Base-by-base conservation (phyloP, 2,113 vertebrate genomes). In the Columbina picui region DNA sequence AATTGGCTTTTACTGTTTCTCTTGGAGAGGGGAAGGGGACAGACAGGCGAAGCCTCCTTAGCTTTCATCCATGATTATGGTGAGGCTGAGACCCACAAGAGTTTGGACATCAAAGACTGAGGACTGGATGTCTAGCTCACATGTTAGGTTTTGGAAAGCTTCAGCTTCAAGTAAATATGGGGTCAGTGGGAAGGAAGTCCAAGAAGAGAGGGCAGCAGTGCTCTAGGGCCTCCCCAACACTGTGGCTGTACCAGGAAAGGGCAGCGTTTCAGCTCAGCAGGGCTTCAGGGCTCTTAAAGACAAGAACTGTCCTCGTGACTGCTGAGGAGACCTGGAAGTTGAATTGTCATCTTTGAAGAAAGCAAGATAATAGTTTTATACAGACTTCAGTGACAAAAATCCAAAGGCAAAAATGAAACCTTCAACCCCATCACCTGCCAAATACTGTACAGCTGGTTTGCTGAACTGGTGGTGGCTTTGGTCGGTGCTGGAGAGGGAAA, bases 381-480 rank as follows among this genome's bases (percentile, higher is more conserved):
- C 25, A 55, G 63, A 49, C 23, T 25, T 65, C 38, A 39, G 45
- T 38, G 74, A 17, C 20, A 80, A 45, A 67, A 71, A n/a, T 27
- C 21, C 10, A 84, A 78, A 50, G 38, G 9, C 10, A 39, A 50
- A 55, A 38, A 36, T 38, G 3, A 36, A 81, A 25, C 8, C 3
- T 60, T 71, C 5, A 4, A 45, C 30, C 10, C 18, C 10, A 9
- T 49, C 53, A 36, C 16, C 52, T 84, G 41, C 4, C 5, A 49
- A 82, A 60, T 41, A 22, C 5, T 77, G 43, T 6, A 17, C 2
- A 75, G 23, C 8, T 9, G 0, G 8, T 87, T 64, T 87, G 29
- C 52, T 82, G 69, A 56, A 71, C 0, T 0, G 30, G 7, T 6
- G 6, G 36, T 63, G 77, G 34, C 29, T 69, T 81, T 7, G 7